Evolutionary conservation across 2,888 invertebrate genomes (phyloP).

Genomic region (Fabriciana adippe): DNA sequence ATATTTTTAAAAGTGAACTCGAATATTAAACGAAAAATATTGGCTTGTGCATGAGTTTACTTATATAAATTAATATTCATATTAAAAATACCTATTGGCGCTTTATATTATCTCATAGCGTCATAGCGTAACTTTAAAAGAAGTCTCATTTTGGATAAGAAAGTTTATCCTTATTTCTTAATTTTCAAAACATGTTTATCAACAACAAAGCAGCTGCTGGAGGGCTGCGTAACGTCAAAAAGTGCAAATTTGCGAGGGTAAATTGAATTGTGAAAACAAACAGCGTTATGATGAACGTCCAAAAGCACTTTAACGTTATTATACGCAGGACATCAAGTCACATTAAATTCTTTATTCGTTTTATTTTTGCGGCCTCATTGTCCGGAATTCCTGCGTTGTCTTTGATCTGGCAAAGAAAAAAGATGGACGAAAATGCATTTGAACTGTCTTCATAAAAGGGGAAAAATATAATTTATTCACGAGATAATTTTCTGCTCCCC

Average conservation of each 20-base stretch:
- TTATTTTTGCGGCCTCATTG: slow-evolving; percentile 74
- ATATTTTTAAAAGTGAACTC: neutral
- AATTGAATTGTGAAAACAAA: slow-evolving; percentile 73
- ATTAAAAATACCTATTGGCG: too few relatives aligned
- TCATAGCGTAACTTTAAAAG: neutral
- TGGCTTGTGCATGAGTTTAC: too few relatives aligned
- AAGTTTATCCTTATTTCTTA: slow-evolving; percentile 16
- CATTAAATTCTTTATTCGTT: slow-evolving; percentile 79
- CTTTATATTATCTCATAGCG: too few relatives aligned
- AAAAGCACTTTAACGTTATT: slow-evolving; percentile 74
- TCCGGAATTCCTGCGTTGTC: slow-evolving; percentile 72
- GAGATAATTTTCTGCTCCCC: slow-evolving; percentile 81
- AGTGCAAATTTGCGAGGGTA: slow-evolving; percentile 53
- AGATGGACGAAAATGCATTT: slow-evolving; percentile 79
- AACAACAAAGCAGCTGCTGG: slow-evolving; percentile 33
- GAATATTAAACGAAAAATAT: neutral
- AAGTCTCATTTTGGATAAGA: neutral
- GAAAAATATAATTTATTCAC: slow-evolving; percentile 82
- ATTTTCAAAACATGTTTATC: slow-evolving; percentile 22
- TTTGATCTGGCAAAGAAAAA: slow-evolving; percentile 77
- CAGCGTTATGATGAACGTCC: slow-evolving; percentile 64
- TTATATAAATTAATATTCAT: too few relatives aligned
- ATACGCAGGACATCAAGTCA: slow-evolving; percentile 75
- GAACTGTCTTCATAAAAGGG: slow-evolving; percentile 79
- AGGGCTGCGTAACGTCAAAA: slow-evolving; percentile 44